These are phyloP conservation scores for Orgyia antiqua DNA, from an alignment of 2,888 invertebrate species.

Conservation along the genomic window DNA sequence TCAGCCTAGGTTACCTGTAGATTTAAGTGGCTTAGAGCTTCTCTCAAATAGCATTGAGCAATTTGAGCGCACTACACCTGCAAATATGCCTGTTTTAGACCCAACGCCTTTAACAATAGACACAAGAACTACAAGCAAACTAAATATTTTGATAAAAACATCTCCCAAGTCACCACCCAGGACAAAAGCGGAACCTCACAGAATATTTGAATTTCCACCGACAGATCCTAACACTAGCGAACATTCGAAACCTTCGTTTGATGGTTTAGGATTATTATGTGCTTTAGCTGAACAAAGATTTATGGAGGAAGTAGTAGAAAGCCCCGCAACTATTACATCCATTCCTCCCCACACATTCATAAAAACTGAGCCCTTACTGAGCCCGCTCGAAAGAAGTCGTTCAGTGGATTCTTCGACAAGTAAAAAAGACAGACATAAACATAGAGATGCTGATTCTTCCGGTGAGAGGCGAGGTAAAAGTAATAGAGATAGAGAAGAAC, in stretches of 20 bases:
- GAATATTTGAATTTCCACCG: constrained; percentile 59
- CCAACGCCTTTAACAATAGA: constrained; percentile 54
- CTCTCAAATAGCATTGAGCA: constrained; percentile 92
- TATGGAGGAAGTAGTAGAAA: constrained; percentile 83
- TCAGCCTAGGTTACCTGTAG: constrained; percentile 65
- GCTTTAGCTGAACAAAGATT: constrained; percentile 91
- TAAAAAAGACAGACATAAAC: constrained; percentile 60
- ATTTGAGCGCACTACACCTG: constrained; percentile 78
- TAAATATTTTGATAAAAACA: constrained; percentile 65
- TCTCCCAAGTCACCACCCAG: constrained; percentile 63
- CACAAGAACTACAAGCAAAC: constrained; percentile 56
- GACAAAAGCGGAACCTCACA: constrained; percentile 52
- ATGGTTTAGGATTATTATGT: constrained; percentile 86
- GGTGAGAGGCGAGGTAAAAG: constrained; percentile 57
- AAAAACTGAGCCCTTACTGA: constrained; percentile 55
- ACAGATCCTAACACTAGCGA: constrained; percentile 41
- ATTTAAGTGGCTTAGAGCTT: constrained; percentile 88
- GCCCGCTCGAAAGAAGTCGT: constrained; percentile 46
- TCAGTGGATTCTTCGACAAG: constrained; percentile 29
- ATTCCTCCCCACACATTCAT: constrained; percentile 52
- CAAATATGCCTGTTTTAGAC: constrained; percentile 52
- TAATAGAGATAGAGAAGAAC: constrained; percentile 60
- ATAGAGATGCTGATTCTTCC: constrained; percentile 59
- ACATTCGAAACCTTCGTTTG: constrained; percentile 69
- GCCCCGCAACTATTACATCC: constrained; percentile 35